These are phyloP conservation scores for Gymnodraco acuticeps DNA, from an alignment of 2,797 vertebrate species.

Conservation along the genomic window DNA sequence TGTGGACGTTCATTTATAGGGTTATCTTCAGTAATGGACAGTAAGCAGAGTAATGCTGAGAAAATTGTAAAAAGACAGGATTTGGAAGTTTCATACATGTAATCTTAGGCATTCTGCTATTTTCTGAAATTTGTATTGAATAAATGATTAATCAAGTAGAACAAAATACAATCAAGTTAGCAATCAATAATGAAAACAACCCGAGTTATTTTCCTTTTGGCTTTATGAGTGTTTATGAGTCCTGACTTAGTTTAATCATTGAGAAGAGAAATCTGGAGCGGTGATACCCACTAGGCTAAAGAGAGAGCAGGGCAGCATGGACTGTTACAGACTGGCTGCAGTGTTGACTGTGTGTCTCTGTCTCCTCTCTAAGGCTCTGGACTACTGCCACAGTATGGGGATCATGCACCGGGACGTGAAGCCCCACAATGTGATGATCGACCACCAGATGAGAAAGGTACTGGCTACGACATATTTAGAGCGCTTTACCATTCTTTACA, in stretches of 20 bases:
- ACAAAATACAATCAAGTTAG: neutral
- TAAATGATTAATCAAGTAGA: neutral
- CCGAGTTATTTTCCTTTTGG: neutral
- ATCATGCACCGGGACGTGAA: slow-evolving; percentile 98
- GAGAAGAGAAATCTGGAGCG: too few species aligned
- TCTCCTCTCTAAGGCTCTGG: slow-evolving; percentile 87
- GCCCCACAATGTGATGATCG: slow-evolving; percentile 97
- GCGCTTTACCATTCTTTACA: too few species aligned
- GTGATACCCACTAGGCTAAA: neutral
- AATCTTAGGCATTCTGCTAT: neutral
- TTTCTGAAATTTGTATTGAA: neutral
- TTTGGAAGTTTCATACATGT: neutral
- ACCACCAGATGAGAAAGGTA: slow-evolving; percentile 96
- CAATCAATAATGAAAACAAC: neutral
- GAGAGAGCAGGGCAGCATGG: neutral
- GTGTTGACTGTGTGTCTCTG: slow-evolving; percentile 4
- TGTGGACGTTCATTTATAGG: neutral
- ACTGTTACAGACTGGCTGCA: neutral
- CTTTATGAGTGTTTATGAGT: neutral
- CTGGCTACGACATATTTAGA: neutral
- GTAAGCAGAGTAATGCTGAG: neutral
- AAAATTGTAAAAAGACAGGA: too few species aligned
- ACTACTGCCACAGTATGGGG: slow-evolving; percentile 97
- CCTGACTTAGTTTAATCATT: too few species aligned
- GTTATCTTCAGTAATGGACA: too few species aligned